These are phyloP conservation scores for Luscinia luscinia DNA, from an alignment of 2,797 vertebrate species.

Conservation along the genomic window DNA sequence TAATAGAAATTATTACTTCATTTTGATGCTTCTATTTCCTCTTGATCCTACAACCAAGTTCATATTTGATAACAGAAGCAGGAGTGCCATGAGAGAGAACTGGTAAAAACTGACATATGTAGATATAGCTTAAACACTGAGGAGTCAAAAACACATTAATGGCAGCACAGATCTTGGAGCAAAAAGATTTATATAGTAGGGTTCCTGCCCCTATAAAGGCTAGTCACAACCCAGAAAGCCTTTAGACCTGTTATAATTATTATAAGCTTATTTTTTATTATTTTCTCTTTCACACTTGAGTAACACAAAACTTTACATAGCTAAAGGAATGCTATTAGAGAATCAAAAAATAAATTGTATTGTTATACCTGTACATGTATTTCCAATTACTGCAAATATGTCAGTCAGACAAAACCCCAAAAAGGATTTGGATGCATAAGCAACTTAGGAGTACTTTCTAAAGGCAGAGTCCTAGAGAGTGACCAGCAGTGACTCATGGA, in stretches of 20 bases:
- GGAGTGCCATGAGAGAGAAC: neutral
- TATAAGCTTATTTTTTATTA: neutral
- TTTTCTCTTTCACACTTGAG: neutral
- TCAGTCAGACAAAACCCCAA: neutral
- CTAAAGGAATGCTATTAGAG: neutral
- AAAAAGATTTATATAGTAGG: neutral
- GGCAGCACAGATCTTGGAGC: neutral
- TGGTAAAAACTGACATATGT: neutral
- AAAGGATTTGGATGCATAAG: neutral
- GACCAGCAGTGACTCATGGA: neutral
- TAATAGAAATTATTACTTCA: neutral
- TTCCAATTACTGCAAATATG: neutral
- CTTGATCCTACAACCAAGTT: neutral
- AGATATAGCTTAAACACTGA: neutral
- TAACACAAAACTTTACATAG: neutral
- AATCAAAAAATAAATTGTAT: neutral
- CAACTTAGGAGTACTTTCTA: neutral
- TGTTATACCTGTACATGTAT: neutral
- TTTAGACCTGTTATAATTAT: neutral
- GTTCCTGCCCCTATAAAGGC: neutral
- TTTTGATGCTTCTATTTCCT: conserved; percentile 18
- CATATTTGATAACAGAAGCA: neutral
- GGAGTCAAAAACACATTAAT: neutral
- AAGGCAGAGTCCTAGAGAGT: neutral
- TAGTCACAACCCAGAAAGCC: neutral